Evolutionary conservation across 1,140 invertebrate species (phyloP), one percentile per base, ranked within the genome.

Genomic region (Akabosia matsudoensis): DNA sequence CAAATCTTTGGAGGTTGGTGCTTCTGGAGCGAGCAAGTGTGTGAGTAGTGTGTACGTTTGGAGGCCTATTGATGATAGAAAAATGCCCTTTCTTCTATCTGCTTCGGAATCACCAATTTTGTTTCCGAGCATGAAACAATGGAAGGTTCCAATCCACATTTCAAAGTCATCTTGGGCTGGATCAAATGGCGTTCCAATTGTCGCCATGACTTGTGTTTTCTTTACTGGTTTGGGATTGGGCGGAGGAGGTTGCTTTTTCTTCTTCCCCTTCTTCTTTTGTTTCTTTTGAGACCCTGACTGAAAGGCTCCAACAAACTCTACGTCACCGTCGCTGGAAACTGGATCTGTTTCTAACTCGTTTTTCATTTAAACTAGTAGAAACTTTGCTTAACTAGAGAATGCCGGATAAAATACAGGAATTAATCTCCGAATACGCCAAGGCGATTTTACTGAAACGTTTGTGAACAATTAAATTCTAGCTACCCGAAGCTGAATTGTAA

Each of bases 11-110:
- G 28, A 2, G 18, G 67, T 33, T 7, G 75, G 75, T 16, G n/a
- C 45, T 1, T 52, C 70, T 3, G 75, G 75, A 7, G 75, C 67
- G 0, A 76, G 14, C 0, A 76, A n/a, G 30, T 71, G 26, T 1
- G 33, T 18, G 0, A 76, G 75, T 1, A 76, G 34, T 13, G 75
- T 31, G 16, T 74, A 72, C 1, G 76, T 70, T 1, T 16, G n/a
- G 22, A 78, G 31, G 14, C 76, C 76, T 16, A 78, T 24, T 26
- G 22, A 72, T 4, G 30, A 37, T 10, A 72, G 33, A 22, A 76
- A 51, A 30, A 76, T 37, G 16, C 28, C 75, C 14, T 1, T 56
- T 31, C 26, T 24, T 34, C 30, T 2, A 33, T 56, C 33, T 14
- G 26, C 14, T 2, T 4, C 22, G 24, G 56, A 33, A 26, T 70